These are phyloP conservation scores for Diorhabda elongata DNA, from an alignment of 1,140 invertebrate genomes.

Conservation along the genomic window DNA sequence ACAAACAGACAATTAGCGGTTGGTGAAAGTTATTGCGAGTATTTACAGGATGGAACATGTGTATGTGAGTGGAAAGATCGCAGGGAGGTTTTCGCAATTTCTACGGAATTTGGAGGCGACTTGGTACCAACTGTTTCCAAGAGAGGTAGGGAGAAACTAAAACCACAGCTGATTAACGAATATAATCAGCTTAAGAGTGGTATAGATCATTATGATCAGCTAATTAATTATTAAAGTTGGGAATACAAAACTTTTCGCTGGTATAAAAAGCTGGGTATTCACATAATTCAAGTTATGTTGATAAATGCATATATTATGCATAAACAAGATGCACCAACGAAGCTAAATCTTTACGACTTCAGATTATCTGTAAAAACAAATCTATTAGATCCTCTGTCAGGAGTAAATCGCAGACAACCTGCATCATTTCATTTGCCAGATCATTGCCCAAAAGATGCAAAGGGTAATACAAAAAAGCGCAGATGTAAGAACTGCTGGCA, in stretches of 20 bases:
- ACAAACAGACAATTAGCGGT: neutral
- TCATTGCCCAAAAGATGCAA: neutral
- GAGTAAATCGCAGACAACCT: neutral
- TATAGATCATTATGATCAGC: too few relatives aligned
- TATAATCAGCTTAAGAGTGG: too few relatives aligned
- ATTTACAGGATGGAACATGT: neutral
- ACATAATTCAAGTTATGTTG: conserved; percentile 12
- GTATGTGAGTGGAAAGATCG: neutral
- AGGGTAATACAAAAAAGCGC: neutral
- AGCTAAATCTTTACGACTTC: neutral
- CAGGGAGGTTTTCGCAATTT: neutral
- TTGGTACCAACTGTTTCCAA: neutral
- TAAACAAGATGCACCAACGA: neutral
- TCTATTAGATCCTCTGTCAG: neutral
- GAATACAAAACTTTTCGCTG: conserved; percentile 38
- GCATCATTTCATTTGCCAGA: neutral
- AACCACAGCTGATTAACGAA: too few relatives aligned
- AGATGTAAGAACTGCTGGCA: neutral
- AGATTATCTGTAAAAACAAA: neutral
- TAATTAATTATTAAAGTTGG: too few relatives aligned
- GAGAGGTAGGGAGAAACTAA: too few relatives aligned
- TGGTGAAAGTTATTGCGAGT: neutral
- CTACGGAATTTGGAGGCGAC: neutral
- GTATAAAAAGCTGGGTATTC: conserved; percentile 34
- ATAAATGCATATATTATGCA: conserved; percentile 8